Base-by-base conservation (phyloP, 2,113 vertebrate genomes). In the Piprites chloris region DNA sequence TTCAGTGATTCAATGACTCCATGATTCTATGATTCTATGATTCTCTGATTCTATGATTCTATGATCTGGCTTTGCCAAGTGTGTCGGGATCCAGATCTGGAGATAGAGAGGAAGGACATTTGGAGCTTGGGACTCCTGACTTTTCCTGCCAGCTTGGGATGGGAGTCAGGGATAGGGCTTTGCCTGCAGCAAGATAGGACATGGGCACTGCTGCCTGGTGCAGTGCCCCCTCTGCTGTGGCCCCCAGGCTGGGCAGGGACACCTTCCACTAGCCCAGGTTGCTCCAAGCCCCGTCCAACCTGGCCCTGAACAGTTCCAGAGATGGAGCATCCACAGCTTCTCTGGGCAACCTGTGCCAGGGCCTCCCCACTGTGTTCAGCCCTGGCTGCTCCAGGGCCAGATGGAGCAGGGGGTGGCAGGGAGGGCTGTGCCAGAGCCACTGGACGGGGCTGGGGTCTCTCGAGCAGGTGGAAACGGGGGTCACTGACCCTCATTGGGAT, bases 271-370 rank as follows among this genome's bases (percentile, higher is more conserved):
- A 47, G 28, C 24, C 7, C 66, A 56, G 56, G n/a, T 30, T 47
- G n/a, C 41, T 71, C 32, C 65, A 79, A 78, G 66, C 24, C n/a
- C 42, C 0, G 0, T 41, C 66, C n/a, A 63, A 14, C 1, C 0
- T n/a, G 30, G 14, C 66, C 41, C 17, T 21, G 24, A n/a, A 63
- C 39, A 47, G 7, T 41, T 49, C 19, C 66, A 55, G 56, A n/a
- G 41, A 11, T 30, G 56, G 23, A 12, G 13, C 30, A 87, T 15
- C 27, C 59, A 55, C 28, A 30, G 50, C 30, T 58, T 35, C 50
- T 66, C 42, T 56, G 61, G 30, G 19, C 24, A 66, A 4, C 15
- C 42, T 49, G 50, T 85, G 61, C n/a, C 41, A n/a, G 41, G 6
- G 56, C 17, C 49, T 63, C 49, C 26, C 16, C 58, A 32, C 24